phyloP scores from a whole-genome alignment of 2,797 vertebrate species.

The Galaxias olidus region DNA sequence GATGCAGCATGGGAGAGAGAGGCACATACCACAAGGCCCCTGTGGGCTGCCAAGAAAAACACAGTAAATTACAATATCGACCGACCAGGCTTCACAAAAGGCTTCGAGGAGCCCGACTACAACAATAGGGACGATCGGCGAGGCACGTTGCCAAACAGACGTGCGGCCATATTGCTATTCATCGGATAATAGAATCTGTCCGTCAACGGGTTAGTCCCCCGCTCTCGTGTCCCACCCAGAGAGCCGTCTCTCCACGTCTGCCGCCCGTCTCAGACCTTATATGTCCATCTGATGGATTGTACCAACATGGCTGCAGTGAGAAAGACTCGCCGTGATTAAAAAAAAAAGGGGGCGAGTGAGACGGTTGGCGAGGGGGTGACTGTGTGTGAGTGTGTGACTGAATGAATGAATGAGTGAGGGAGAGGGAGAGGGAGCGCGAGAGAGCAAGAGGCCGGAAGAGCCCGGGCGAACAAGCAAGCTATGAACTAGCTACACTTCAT shows the following conservation, averaged over 20 bases:
- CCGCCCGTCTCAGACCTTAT: constrained; percentile 18
- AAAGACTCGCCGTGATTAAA: constrained; percentile 14
- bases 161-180: neutral
- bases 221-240: constrained; percentile 6
- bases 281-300: constrained; percentile 27
- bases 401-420: constrained; percentile 13
- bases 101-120: constrained; percentile 15
- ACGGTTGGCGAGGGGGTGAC: constrained; percentile 1
- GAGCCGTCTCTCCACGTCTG: no score
- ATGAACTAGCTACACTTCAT: no score
- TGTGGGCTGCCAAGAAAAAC: constrained; percentile 44
- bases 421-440: neutral
- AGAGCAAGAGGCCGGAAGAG: neutral
- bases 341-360: constrained; percentile 25
- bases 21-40: constrained; percentile 27
- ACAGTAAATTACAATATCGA: constrained; percentile 44
- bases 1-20: constrained; percentile 21
- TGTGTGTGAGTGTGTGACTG: constrained; percentile 20
- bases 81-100: constrained; percentile 24
- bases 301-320: constrained; percentile 18
- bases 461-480: no score
- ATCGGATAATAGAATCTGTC: constrained; percentile 11
- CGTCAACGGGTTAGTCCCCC: constrained; percentile 15
- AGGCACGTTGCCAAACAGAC: constrained; percentile 42
- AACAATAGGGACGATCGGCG: constrained; percentile 42